Percentiles rank a stretch among this genome's conserved stretches.
These are phyloP conservation scores for Campylomormyrus tamandua DNA, from an alignment of 2,113 vertebrate species.

Conservation along the genomic window DNA sequence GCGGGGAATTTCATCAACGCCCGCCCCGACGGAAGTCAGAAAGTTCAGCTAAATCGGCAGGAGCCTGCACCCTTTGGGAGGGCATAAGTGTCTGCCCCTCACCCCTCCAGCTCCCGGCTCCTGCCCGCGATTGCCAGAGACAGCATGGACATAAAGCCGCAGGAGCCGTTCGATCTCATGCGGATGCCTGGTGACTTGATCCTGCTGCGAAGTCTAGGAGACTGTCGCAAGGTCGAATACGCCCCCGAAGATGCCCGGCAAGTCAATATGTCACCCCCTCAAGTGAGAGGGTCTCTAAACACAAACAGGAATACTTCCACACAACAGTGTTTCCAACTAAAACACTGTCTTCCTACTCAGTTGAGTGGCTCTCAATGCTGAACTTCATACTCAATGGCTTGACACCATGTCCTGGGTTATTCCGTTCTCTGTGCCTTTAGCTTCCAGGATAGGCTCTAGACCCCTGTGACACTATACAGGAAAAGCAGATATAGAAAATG, in stretches of 20 bases:
- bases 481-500: neutral
- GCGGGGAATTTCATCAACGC: conserved; percentile 1
- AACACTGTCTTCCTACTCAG: neutral
- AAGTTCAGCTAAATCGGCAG: conserved; percentile 7
- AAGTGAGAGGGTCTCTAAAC: neutral
- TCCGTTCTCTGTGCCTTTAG: neutral
- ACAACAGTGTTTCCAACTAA: neutral
- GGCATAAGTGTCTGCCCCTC: neutral
- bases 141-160: neutral
- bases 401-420: neutral
- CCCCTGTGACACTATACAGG: neutral
- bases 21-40: neutral
- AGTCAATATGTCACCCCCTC: neutral
- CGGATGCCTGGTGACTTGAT: conserved; percentile 36
- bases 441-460: neutral
- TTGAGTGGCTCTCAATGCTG: neutral
- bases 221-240: conserved; percentile 34
- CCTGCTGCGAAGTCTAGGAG: conserved; percentile 28
- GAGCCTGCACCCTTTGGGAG: neutral
- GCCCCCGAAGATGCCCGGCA: neutral
- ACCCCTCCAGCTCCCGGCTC: neutral
- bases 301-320: neutral
- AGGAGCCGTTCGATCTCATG: conserved; percentile 31
- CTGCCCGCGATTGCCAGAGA: neutral
- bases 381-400: neutral